These are phyloP conservation scores for Benthosema pterotum DNA, from an alignment of 2,797 vertebrate species.

Conservation along the genomic window DNA sequence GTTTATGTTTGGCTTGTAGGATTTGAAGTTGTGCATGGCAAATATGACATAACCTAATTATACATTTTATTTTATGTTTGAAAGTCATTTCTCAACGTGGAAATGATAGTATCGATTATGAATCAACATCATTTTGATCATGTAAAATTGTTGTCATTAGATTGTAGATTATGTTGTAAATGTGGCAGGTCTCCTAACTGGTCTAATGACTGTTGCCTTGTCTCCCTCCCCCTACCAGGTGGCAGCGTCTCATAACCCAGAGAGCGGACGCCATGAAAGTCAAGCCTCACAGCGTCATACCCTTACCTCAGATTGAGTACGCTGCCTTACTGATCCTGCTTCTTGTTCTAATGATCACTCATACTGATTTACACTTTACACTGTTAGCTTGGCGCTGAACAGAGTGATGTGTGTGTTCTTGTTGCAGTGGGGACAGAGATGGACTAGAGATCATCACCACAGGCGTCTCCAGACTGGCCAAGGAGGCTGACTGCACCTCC, in stretches of 20 bases:
- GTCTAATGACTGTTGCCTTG: slow-evolving; percentile 1
- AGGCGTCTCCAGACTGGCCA: slow-evolving; percentile 80
- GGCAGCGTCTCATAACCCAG: slow-evolving; percentile 93
- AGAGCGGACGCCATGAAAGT: slow-evolving; percentile 91
- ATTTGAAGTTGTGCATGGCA: too few species aligned
- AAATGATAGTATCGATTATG: too few species aligned
- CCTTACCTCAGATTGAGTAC: slow-evolving; percentile 84
- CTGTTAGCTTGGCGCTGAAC: slow-evolving; percentile 20
- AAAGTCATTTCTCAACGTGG: too few species aligned
- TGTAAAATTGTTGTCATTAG: too few species aligned
- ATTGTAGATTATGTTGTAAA: too few species aligned
- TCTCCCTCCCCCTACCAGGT: slow-evolving; percentile 74
- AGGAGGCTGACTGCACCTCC: slow-evolving; percentile 82
- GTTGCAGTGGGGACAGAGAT: slow-evolving; percentile 86
- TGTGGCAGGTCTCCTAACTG: too few species aligned
- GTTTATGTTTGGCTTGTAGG: too few species aligned
- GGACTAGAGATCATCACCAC: slow-evolving; percentile 81
- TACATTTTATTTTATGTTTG: too few species aligned
- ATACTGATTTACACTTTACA: slow-evolving; percentile 2
- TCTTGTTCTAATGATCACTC: too few species aligned
- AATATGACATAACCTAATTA: too few species aligned
- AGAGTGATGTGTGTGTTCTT: slow-evolving; percentile 11
- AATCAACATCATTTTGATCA: too few species aligned
- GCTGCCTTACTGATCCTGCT: slow-evolving; percentile 37
- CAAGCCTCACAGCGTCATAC: slow-evolving; percentile 84